Percentiles rank a stretch among this genome's conserved stretches.
These are phyloP conservation scores for human DNA, from an alignment of 2,113 vertebrate genomes.

Conservation along the genomic window GRCh38 chr2:132716001-132716500, in stretches of 20 bases:
- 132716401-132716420: not conserved
- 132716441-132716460: not conserved
- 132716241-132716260: not conserved
- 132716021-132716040: not conserved
- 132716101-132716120: not conserved
- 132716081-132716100: not conserved
- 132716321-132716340: not conserved
- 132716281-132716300: not conserved
- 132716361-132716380: not conserved
- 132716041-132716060: not conserved
- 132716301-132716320: not conserved
- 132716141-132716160: not conserved
- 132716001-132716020: not conserved
- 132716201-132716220: not conserved
- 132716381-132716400: not conserved
- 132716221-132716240: not conserved
- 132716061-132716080: not conserved
- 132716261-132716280: not conserved
- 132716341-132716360: not conserved
- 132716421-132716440: not conserved
- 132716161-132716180: not conserved
- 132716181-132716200: not conserved
- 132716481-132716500: not conserved
- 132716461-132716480: not conserved
- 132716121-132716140: not conserved